These are phyloP conservation scores for Antheraea yamamai DNA, from an alignment of 2,888 invertebrate genomes.

Conservation along the genomic window DNA sequence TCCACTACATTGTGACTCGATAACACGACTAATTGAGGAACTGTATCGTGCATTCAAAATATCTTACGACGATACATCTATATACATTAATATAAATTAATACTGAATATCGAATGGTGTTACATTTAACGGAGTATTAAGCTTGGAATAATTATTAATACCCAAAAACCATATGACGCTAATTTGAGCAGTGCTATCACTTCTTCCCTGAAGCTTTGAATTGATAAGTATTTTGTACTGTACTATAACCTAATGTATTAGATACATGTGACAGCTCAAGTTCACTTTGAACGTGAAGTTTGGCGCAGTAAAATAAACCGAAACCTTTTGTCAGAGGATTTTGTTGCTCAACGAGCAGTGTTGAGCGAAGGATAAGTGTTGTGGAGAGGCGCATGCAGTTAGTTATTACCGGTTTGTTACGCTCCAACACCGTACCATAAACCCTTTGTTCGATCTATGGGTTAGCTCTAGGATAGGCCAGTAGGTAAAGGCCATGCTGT, in stretches of 20 bases:
- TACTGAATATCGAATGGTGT: constrained; percentile 32
- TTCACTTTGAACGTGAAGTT: constrained; percentile 6
- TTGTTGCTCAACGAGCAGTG: constrained; percentile 35
- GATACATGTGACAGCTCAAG: not conserved
- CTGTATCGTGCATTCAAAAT: constrained; percentile 79
- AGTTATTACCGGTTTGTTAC: constrained; percentile 48
- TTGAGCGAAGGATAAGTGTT: constrained; percentile 51
- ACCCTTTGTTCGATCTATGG: constrained; percentile 31
- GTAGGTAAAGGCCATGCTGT: constrained; percentile 59
- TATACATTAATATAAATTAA: constrained; percentile 57
- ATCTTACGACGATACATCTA: constrained; percentile 61
- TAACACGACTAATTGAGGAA: constrained; percentile 80
- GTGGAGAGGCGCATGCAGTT: constrained; percentile 68
- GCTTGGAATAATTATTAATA: constrained; percentile 7
- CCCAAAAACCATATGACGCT: constrained; percentile 51
- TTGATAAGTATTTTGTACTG: constrained; percentile 58
- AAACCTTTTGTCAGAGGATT: constrained; percentile 9
- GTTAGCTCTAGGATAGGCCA: constrained; percentile 43
- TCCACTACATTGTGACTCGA: constrained; percentile 64
- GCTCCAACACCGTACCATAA: constrained; percentile 50
- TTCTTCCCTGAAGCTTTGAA: constrained; percentile 70
- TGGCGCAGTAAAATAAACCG: constrained; percentile 29
- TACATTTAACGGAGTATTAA: constrained; percentile 18
- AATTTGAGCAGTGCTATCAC: constrained; percentile 75
- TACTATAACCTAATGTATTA: constrained; percentile 5